A percentile compares a stretch with the other conserved stretches of the same genome.
These are phyloP conservation scores for Osmerus eperlanus DNA, from an alignment of 2,113 vertebrate genomes.

Conservation along the genomic window DNA sequence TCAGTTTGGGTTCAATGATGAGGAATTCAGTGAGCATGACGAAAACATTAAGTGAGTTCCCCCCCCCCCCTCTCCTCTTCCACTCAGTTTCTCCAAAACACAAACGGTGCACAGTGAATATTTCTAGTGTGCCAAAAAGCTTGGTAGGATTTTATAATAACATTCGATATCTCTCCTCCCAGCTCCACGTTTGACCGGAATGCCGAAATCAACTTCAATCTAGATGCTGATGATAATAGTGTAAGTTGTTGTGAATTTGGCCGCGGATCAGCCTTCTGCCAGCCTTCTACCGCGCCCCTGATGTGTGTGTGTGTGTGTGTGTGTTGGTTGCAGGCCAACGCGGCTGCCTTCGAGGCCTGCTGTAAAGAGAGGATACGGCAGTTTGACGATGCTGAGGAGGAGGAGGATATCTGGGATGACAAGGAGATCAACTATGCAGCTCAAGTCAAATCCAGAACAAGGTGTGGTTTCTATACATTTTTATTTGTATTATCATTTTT, in stretches of 20 bases:
- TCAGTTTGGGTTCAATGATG: slow-evolving; percentile 96
- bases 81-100: not conserved
- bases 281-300: not conserved
- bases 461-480: slow-evolving; percentile 60
- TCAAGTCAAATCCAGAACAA: slow-evolving; percentile 85
- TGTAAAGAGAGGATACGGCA: slow-evolving; percentile 91
- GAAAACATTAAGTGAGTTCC: slow-evolving; percentile 88
- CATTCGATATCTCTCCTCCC: slow-evolving; percentile 23
- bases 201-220: slow-evolving; percentile 92
- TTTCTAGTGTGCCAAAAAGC: not conserved
- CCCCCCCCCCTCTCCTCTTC: too few species aligned
- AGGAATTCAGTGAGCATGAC: slow-evolving; percentile 95
- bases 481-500: too few species aligned
- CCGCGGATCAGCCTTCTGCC: not conserved
- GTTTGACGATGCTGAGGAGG: slow-evolving; percentile 90
- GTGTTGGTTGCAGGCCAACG: slow-evolving; percentile 74
- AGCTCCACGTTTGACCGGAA: slow-evolving; percentile 95
- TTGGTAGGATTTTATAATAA: not conserved
- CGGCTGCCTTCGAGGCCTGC: slow-evolving; percentile 91
- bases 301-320: not conserved
- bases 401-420: slow-evolving; percentile 97
- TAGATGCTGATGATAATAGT: slow-evolving; percentile 88
- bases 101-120: not conserved
- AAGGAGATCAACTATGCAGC: slow-evolving; percentile 84
- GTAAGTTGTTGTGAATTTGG: slow-evolving; percentile 73